These are phyloP conservation scores for Acarapis woodi DNA, from an alignment of 1,140 invertebrate genomes.

Conservation along the genomic window DNA sequence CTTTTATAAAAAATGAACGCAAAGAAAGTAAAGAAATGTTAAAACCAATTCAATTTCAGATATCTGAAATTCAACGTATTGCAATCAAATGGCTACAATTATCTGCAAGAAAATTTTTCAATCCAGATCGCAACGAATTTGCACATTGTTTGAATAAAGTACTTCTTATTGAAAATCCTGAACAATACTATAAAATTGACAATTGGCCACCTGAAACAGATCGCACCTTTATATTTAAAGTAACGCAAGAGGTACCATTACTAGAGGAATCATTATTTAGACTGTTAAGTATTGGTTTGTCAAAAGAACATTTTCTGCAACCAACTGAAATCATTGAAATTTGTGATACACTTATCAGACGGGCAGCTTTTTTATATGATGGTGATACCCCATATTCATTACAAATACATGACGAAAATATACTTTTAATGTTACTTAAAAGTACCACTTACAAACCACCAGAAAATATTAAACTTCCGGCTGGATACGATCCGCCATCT, in stretches of 20 bases:
- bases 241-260: conserved; percentile 60
- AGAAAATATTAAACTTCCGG: conserved; percentile 59
- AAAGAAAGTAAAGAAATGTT: conserved; percentile 16
- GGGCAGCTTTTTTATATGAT: conserved; percentile 40
- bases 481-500: conserved; percentile 49
- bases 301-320: conserved; percentile 41
- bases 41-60: conserved; percentile 32
- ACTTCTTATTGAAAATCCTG: conserved; percentile 47
- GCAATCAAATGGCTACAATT: conserved; percentile 56
- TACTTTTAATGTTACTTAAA: conserved; percentile 66
- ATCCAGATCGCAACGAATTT: conserved; percentile 37
- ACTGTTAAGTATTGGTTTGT: conserved; percentile 47
- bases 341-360: conserved; percentile 45
- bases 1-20: too few species aligned
- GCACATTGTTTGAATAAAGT: conserved; percentile 39
- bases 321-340: conserved; percentile 55
- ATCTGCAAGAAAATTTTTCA: conserved; percentile 37
- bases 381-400: conserved; percentile 23
- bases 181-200: conserved; percentile 65
- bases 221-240: conserved; percentile 31
- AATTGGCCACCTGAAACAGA: conserved; percentile 79
- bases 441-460: conserved; percentile 68
- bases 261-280: conserved; percentile 46
- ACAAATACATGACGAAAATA: conserved; percentile 44
- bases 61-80: conserved; percentile 47